Percentiles rank a stretch among this genome's conserved stretches.
These are phyloP conservation scores for Thyatira batis DNA, from an alignment of 2,888 invertebrate genomes.

Conservation along the genomic window DNA sequence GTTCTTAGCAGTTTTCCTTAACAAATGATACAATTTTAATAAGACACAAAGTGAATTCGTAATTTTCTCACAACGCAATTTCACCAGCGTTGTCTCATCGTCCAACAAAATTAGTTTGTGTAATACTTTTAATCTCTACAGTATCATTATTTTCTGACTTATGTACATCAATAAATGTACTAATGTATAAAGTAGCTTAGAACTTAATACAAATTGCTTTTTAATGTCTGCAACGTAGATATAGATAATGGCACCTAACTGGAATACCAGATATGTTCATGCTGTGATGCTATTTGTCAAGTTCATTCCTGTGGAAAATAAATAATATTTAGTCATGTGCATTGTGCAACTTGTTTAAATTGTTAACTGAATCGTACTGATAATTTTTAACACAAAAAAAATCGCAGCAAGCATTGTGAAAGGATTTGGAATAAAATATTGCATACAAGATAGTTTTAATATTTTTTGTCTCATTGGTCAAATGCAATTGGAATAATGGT, in stretches of 20 bases:
- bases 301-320: conserved; percentile 39
- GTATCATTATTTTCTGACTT: not conserved
- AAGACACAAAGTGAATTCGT: not conserved
- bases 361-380: not conserved
- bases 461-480: too few species aligned
- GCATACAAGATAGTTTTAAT: too few species aligned
- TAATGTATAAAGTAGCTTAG: not conserved
- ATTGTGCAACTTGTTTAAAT: conserved; percentile 21
- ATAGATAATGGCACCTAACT: conserved; percentile 23
- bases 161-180: not conserved
- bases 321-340: conserved; percentile 31
- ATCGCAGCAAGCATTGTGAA: too few species aligned
- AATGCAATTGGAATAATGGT: not conserved
- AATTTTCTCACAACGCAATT: not conserved
- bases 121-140: not conserved
- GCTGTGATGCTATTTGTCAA: conserved; percentile 46
- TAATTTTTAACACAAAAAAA: not conserved
- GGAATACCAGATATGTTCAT: conserved; percentile 31
- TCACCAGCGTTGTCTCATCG: not conserved
- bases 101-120: not conserved
- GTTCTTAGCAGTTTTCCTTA: not conserved
- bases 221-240: not conserved
- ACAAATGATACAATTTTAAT: not conserved
- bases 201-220: not conserved
- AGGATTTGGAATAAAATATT: too few species aligned